A percentile compares a stretch with the other conserved stretches of the same genome.
Evolutionary conservation across 2,113 vertebrate species (phyloP).

Genomic region (Phalacrocorax pelagicus): DNA sequence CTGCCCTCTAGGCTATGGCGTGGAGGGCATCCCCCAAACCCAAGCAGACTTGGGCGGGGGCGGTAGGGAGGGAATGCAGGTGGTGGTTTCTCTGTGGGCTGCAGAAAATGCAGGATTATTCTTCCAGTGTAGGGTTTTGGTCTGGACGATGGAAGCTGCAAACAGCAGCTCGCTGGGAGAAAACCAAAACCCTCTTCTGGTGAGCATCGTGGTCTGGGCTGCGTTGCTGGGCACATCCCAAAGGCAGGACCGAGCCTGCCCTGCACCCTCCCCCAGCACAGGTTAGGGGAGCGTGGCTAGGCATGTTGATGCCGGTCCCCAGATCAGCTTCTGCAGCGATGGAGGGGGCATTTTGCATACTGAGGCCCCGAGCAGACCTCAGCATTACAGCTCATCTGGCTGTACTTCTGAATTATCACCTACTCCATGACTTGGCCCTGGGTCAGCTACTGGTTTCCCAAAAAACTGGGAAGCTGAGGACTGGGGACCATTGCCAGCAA

Average conservation of each 20-base stretch:
- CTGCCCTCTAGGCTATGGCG: neutral
- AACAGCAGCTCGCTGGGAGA: neutral
- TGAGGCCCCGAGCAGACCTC: rapidly evolving
- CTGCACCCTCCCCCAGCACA: neutral
- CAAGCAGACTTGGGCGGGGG: neutral
- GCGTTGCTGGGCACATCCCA: neutral
- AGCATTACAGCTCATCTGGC: neutral
- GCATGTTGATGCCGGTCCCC: rapidly evolving
- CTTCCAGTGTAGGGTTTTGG: neutral
- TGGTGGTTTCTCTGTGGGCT: neutral
- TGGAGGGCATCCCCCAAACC: neutral
- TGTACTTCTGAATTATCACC: neutral
- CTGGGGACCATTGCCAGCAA: neutral
- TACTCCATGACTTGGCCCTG: neutral
- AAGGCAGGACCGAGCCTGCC: neutral
- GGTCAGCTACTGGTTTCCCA: neutral
- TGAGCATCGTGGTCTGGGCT: neutral
- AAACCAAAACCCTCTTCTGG: neutral
- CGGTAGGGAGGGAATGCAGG: too few species aligned
- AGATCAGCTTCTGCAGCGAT: neutral
- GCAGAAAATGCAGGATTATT: neutral
- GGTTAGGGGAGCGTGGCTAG: neutral
- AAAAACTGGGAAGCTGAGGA: neutral
- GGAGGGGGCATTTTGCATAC: neutral
- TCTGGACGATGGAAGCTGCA: neutral